A percentile compares a stretch with the other conserved stretches of the same genome.
phyloP scores from a whole-genome alignment of 2,888 invertebrate species.

The Spicauda simplicius region DNA sequence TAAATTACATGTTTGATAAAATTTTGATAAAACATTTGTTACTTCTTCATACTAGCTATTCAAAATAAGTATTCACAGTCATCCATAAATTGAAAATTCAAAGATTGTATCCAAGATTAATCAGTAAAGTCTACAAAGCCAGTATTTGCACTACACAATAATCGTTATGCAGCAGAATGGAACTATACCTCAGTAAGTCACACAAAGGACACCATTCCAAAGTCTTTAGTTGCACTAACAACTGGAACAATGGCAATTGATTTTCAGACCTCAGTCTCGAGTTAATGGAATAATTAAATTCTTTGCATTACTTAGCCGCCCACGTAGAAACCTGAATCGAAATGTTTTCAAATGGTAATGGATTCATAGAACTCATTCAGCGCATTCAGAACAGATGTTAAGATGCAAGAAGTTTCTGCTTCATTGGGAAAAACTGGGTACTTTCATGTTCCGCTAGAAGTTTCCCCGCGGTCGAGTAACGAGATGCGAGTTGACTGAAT shows the following conservation, averaged over 20 bases:
- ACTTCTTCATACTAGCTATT: too few relatives aligned
- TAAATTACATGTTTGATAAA: too few relatives aligned
- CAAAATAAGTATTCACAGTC: too few relatives aligned
- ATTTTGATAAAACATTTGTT: too few relatives aligned
- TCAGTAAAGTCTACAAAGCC: not conserved
- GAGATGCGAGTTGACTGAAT: constrained; percentile 7
- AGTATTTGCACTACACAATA: not conserved
- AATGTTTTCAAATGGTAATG: constrained; percentile 38
- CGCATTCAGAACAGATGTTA: constrained; percentile 44
- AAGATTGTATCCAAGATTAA: too few relatives aligned
- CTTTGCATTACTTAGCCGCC: constrained; percentile 24
- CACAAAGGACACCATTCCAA: constrained; percentile 3
- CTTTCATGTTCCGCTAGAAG: constrained; percentile 16
- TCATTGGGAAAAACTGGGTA: constrained; percentile 39
- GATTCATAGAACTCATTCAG: constrained; percentile 41
- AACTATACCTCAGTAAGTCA: not conserved
- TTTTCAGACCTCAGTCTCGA: constrained; percentile 18
- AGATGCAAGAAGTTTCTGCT: constrained; percentile 45
- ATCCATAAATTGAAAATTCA: too few relatives aligned
- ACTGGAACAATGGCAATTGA: constrained; percentile 33
- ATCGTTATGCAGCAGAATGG: not conserved
- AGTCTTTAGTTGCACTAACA: constrained; percentile 13
- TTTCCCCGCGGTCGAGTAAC: constrained; percentile 8
- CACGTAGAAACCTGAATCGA: constrained; percentile 20
- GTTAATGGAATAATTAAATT: constrained; percentile 35